Conservation (phyloP, 2,797 vertebrate species). For the Zalophus californianus region DNA sequence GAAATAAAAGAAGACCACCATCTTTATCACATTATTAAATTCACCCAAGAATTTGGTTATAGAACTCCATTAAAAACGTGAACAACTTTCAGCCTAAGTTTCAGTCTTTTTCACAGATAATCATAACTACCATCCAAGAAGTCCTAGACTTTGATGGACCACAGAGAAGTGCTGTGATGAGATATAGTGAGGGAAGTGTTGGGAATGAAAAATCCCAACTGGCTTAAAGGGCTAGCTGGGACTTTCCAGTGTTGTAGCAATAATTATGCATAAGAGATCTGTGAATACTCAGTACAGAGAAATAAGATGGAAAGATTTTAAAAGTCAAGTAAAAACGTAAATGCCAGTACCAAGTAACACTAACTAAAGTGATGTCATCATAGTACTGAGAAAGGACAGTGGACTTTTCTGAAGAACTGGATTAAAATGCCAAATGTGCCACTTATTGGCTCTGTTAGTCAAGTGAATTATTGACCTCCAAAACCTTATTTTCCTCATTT, state of each 20-base stretch:
- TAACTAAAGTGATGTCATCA: not conserved
- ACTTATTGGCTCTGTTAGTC: not conserved
- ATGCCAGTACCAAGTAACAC: not conserved
- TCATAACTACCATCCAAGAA: not conserved
- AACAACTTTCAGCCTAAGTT: slow-evolving; percentile 17
- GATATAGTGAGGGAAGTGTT: not conserved
- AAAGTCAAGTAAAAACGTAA: slow-evolving; percentile 18
- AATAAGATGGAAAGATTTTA: not conserved
- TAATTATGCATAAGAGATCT: not conserved
- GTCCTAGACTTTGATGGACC: not conserved
- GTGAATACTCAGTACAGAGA: not conserved
- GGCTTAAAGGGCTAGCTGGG: not conserved
- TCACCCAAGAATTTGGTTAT: not conserved
- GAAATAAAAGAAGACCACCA: not conserved
- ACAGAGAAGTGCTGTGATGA: not conserved
- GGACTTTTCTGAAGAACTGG: not conserved
- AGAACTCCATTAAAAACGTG: not conserved
- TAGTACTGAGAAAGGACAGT: not conserved
- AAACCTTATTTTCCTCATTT: slow-evolving; percentile 20
- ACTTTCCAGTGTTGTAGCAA: not conserved
- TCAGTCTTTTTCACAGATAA: slow-evolving; percentile 1
- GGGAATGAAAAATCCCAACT: not conserved
- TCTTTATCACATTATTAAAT: not conserved
- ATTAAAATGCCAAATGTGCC: not conserved
- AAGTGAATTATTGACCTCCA: not conserved